Evolutionary conservation across 92 coral and sea anemone genomes (phyloP).

Genomic region (Palythoa heliodiscus): DNA sequence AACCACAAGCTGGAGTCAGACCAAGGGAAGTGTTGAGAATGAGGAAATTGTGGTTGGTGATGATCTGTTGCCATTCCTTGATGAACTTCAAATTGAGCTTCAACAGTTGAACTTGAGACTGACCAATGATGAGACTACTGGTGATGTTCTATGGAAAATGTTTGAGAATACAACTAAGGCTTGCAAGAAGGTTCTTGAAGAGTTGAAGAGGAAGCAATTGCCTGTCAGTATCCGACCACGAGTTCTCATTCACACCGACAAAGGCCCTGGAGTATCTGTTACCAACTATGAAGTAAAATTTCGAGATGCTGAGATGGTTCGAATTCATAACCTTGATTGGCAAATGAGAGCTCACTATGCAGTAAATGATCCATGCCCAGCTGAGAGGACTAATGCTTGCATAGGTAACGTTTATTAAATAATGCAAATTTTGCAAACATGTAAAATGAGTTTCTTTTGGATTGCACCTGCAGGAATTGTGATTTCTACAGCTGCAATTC

Average conservation of each 20-base stretch:
- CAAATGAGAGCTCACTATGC: conserved; percentile 53
- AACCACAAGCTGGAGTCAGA: conserved; percentile 24
- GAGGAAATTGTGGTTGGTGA: conserved; percentile 29
- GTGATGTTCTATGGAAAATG: conserved; percentile 37
- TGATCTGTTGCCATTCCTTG: conserved; percentile 41
- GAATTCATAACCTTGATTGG: conserved; percentile 40
- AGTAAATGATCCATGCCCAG: conserved; percentile 50
- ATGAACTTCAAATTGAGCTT: conserved; percentile 29
- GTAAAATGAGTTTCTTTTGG: conserved; percentile 3
- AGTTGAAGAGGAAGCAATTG: conserved; percentile 32
- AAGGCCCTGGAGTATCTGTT: conserved; percentile 53
- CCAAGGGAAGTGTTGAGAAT: conserved; percentile 14
- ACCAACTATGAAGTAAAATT: conserved; percentile 55
- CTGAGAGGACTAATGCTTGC: conserved; percentile 56
- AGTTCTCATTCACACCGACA: conserved; percentile 44
- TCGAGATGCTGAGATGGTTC: conserved; percentile 53
- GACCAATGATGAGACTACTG: conserved; percentile 27
- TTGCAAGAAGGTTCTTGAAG: conserved; percentile 17
- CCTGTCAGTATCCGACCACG: conserved; percentile 39
- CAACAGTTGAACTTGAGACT: conserved; percentile 37
- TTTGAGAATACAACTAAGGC: conserved; percentile 26
- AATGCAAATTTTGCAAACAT: conserved; percentile 2
- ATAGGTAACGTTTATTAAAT: conserved; percentile 35
- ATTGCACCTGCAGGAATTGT: conserved; percentile 5
- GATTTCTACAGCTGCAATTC: neutral